Evolutionary conservation across 2,888 invertebrate species (phyloP).

Genomic region (Sphaerophoria rueppellii): DNA sequence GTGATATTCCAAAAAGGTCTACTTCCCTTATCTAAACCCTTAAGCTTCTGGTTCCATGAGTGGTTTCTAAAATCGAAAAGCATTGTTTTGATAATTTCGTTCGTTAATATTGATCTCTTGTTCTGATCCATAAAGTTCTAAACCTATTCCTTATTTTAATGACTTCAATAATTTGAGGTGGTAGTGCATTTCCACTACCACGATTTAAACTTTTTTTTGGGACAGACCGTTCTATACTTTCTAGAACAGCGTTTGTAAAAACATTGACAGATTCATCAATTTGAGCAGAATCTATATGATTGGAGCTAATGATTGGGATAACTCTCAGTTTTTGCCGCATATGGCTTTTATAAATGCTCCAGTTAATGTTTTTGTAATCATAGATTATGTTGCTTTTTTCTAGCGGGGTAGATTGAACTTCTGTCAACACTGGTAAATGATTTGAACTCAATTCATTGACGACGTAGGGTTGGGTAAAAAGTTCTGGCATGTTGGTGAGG

Average conservation of each 20-base stretch:
- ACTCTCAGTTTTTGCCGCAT: not conserved
- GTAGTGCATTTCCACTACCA: not conserved
- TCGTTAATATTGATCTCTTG: slow-evolving; percentile 11
- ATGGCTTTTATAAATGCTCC: not conserved
- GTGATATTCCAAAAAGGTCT: not conserved
- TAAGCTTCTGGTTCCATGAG: not conserved
- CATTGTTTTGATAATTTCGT: not conserved
- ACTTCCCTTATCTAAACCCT: not conserved
- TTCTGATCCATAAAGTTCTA: not conserved
- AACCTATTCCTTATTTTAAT: slow-evolving; percentile 6
- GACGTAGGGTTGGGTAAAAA: not conserved
- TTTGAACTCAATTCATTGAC: slow-evolving; percentile 6
- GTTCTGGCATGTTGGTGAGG: not conserved
- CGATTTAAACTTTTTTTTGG: slow-evolving; percentile 1
- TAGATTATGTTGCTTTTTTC: not conserved
- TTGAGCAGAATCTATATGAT: not conserved
- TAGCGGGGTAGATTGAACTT: not conserved
- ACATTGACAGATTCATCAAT: not conserved
- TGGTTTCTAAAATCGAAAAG: not conserved
- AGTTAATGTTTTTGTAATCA: not conserved
- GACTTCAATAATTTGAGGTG: not conserved
- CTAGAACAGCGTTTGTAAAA: not conserved
- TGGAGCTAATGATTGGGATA: not conserved
- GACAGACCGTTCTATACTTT: slow-evolving; percentile 1
- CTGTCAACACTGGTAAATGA: not conserved